These are phyloP conservation scores for Trachelus iudaicus DNA, from an alignment of 2,888 invertebrate species.

Conservation along the genomic window DNA sequence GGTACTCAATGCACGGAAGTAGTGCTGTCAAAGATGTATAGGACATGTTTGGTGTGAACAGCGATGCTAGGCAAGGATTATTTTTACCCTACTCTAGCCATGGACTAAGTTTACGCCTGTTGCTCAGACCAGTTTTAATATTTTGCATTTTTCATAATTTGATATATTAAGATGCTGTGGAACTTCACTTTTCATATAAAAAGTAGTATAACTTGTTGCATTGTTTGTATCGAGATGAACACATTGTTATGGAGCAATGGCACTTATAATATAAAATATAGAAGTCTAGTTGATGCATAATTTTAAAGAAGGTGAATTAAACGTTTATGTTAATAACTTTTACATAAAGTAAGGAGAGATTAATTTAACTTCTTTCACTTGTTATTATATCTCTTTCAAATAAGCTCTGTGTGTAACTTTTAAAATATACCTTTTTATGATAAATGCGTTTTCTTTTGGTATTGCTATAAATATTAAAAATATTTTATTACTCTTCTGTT, in stretches of 20 bases:
- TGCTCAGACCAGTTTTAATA: constrained; percentile 17
- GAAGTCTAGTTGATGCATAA: background rate
- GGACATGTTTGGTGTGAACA: constrained; percentile 32
- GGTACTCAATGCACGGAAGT: constrained; percentile 18
- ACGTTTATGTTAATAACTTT: background rate
- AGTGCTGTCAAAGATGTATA: constrained; percentile 1
- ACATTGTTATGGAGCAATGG: background rate
- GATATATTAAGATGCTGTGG: background rate
- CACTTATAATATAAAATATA: background rate
- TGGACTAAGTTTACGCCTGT: constrained; percentile 43
- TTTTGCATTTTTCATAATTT: background rate
- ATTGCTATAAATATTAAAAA: background rate
- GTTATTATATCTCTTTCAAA: background rate
- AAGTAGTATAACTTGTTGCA: background rate
- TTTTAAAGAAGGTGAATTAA: background rate
- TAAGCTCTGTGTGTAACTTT: background rate
- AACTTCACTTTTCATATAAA: background rate
- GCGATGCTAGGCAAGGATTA: constrained; percentile 44
- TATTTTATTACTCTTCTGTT: background rate
- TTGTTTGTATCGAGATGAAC: background rate
- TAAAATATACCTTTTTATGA: background rate
- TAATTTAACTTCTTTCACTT: background rate
- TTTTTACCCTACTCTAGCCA: constrained; percentile 38
- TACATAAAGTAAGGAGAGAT: background rate
- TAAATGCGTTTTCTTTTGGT: background rate